Evolutionary conservation across 1,140 invertebrate genomes (phyloP), one percentile per base, ranked within the genome.

Genomic region (Drosophila lowei): DNA sequence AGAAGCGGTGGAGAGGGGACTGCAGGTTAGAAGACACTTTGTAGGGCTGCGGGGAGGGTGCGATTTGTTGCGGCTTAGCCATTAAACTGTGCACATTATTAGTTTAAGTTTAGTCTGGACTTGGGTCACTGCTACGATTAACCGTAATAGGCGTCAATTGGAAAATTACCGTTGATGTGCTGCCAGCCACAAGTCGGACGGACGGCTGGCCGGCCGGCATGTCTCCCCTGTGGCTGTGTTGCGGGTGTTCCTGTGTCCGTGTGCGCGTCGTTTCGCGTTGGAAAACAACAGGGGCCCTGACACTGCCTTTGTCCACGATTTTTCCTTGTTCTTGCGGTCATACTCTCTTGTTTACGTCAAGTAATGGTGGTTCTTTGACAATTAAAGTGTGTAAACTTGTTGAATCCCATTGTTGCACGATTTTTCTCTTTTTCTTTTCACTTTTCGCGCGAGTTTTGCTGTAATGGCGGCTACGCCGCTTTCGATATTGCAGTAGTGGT

Each of bases 71-170:
- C 77, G 81, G 80, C 81, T 85, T 86, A 80, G 80, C 81, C 83
- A 76, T 86, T 88, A 88, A 88, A 88, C 78, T 83, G 78, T 71
- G 65, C 78, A 83, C 83, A 79, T 88, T 88, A 88, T 83, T 88
- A 88, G 83, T 88, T 88, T 88, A 89, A 88, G 83, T 77, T 74
- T 68, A 64, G 84, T 89, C 62, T 75, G 75, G 84, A 83, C 83
- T 88, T 88, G 84, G 83, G 83, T 88, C 83, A 88, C 64, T 88
- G 83, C 83, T 88, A 83, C 83, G 83, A 89, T 88, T 88, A 88
- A 89, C 71, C 84, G 67, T 88, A 88, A 88, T 88, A 76, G 83
- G 83, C 83, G 83, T 79, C 78, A 88, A 88, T 88, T 88, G 83
- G 79, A 88, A 88, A 88, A 88, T 88, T 88, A 80, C 72, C 78